Evolutionary conservation across 2,888 invertebrate genomes (phyloP).

Genomic region (Meiosimyza platycephala): DNA sequence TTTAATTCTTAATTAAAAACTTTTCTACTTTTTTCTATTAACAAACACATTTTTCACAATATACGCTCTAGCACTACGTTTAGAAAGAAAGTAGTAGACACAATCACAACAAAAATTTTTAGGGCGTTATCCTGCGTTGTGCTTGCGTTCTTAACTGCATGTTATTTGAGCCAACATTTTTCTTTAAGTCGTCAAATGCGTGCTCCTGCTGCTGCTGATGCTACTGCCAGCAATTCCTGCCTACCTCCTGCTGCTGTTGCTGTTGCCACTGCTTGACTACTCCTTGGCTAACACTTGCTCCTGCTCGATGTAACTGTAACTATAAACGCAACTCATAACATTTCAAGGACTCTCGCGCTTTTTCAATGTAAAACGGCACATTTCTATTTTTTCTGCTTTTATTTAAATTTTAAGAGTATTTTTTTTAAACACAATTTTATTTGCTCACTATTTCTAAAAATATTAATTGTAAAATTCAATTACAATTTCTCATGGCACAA

Average conservation of each 20-base stretch:
- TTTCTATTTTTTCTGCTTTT: not conserved
- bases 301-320: constrained; percentile 14
- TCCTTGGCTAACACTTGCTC: not conserved
- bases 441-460: not conserved
- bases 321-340: constrained; percentile 28
- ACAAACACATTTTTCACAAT: too few species aligned
- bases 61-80: too few species aligned
- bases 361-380: constrained; percentile 7
- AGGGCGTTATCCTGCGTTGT: constrained; percentile 24
- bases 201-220: constrained; percentile 50
- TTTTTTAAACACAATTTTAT: not conserved
- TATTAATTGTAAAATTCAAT: not conserved
- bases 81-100: too few species aligned
- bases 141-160: constrained; percentile 8
- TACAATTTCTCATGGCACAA: not conserved
- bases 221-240: constrained; percentile 41
- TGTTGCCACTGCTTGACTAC: not conserved
- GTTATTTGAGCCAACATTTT: not conserved
- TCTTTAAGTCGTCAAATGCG: constrained; percentile 34
- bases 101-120: not conserved
- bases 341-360: constrained; percentile 42
- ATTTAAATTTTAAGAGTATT: not conserved
- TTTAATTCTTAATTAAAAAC: too few species aligned
- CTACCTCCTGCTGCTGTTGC: constrained; percentile 12
- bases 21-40: too few species aligned